Evolutionary conservation across 2,888 invertebrate species (phyloP), one percentile per base, ranked within the genome.

Genomic region (Ametastegia equiseti): DNA sequence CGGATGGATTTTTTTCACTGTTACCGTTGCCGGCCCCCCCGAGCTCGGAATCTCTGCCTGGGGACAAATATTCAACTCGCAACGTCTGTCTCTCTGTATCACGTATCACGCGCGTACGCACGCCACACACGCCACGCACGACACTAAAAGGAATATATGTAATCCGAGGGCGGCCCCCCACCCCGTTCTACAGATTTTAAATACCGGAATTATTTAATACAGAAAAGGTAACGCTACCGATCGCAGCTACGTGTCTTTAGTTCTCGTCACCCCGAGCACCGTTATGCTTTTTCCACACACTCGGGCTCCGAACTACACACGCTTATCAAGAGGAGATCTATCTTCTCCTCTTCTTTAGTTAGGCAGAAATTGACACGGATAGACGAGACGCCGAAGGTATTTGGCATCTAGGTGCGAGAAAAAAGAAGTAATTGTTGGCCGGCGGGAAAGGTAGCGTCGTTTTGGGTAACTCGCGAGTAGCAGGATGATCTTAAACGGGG

Each of bases 251-350:
- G 78, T 78, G 78, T 78, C 39, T 45, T 30, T 42, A 33, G 27
- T 27, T 63, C 78, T 57, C 33, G 57, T 60, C 60, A 42, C 78
- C 78, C 78, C 78, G 60, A 78, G 42, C 78, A 78, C 78, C 78
- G 78, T 78, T 78, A 78, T 78, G 78, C 78, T 63, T 78, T 78
- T 78, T 60, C 42, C 36, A 36, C 78, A 63, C 78, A 78, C 60
- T 78, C 60, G 42, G 57, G 39, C 78, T 78, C 15, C 39, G 78
- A 57, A 63, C 78, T 57, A 42, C 78, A 78, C 78, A 39, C 39
- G 78, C 78, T 63, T 63, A 60, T 83, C 82, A 81, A 84, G 82
- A 82, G 57, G 83, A 81, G 80, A 77, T 79, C 75, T 69, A 63
- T 7, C 60, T n/a, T n/a, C n/a, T 79, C 69, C 67, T 80, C 83